Evolutionary conservation across 2,113 vertebrate genomes (phyloP).

Genomic region (Etia nguti): DNA sequence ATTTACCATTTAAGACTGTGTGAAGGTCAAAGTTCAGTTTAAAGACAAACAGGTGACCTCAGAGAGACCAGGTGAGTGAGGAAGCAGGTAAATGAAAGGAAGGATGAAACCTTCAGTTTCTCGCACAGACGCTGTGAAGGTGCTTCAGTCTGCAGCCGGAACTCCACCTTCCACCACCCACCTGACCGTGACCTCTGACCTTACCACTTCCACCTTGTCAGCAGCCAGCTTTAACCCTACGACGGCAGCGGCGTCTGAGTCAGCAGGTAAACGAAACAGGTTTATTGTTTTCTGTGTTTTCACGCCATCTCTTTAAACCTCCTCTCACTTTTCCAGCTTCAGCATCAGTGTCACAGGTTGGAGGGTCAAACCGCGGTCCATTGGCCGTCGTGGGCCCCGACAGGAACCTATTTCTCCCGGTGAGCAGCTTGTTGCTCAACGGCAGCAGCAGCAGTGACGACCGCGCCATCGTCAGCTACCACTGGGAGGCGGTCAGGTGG

Average conservation of each 20-base stretch:
- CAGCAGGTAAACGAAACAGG: not conserved
- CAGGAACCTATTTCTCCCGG: constrained; percentile 76
- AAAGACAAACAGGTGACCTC: not conserved
- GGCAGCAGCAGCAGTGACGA: constrained; percentile 83
- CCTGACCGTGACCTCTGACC: constrained; percentile 41
- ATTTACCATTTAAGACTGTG: too few relatives aligned
- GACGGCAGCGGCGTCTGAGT: not conserved
- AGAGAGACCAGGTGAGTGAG: not conserved
- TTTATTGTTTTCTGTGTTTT: not conserved
- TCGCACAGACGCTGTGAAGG: not conserved
- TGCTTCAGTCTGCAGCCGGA: not conserved
- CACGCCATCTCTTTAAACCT: not conserved
- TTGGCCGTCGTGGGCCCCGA: constrained; percentile 80
- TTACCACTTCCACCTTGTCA: not conserved
- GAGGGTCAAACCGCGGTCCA: constrained; percentile 70
- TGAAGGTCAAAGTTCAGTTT: not conserved
- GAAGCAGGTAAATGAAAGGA: not conserved
- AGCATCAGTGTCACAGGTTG: constrained; percentile 43
- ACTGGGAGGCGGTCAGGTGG: constrained; percentile 35
- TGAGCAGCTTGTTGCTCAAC: constrained; percentile 73
- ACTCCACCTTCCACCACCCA: constrained; percentile 19
- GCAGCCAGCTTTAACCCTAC: not conserved
- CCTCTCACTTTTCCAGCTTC: not conserved
- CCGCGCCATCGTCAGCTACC: constrained; percentile 77
- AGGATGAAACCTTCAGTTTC: not conserved